These are phyloP conservation scores for Parauchenoglanis punctatus DNA, from an alignment of 2,797 vertebrate species.

Conservation along the genomic window DNA sequence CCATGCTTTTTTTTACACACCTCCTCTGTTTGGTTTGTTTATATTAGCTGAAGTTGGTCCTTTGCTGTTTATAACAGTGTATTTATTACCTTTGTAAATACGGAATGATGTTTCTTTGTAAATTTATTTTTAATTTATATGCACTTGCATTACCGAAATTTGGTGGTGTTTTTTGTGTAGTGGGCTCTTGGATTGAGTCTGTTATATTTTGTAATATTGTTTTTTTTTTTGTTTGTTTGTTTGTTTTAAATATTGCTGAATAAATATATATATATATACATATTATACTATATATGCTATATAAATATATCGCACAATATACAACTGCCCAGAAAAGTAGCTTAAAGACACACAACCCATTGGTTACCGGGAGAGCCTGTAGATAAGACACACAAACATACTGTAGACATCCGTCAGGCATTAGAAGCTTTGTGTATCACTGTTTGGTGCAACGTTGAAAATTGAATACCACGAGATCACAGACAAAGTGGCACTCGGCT, in stretches of 20 bases:
- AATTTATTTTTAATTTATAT: constrained; percentile 99
- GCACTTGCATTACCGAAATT: constrained; percentile 93
- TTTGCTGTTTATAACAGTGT: constrained; percentile 99
- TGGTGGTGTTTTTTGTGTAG: constrained; percentile 91
- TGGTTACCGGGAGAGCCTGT: constrained; percentile 55
- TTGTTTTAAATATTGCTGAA: constrained; percentile 64
- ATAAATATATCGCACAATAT: constrained; percentile 72
- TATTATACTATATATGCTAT: constrained; percentile 63
- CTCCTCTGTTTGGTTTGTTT: constrained; percentile 82
- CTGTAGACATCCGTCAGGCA: constrained; percentile 58
- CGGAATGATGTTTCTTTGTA: constrained; percentile 95
- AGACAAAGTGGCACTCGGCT: constrained; percentile 54
- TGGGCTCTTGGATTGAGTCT: constrained; percentile 92
- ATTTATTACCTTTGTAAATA: constrained; percentile 99
- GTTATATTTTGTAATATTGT: constrained; percentile 78
- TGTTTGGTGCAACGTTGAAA: constrained; percentile 56
- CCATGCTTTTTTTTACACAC: constrained; percentile 67
- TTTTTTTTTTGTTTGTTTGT: constrained; percentile 67
- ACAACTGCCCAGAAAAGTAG: constrained; percentile 85
- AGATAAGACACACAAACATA: constrained; percentile 58
- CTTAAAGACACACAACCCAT: constrained; percentile 75
- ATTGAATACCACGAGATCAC: constrained; percentile 44
- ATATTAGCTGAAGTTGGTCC: constrained; percentile 88
- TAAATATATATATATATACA: constrained; percentile 21
- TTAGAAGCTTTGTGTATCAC: constrained; percentile 68